Evolutionary conservation across 2,113 vertebrate species (phyloP).

Genomic region (cattle (Bos taurus)): DNA sequence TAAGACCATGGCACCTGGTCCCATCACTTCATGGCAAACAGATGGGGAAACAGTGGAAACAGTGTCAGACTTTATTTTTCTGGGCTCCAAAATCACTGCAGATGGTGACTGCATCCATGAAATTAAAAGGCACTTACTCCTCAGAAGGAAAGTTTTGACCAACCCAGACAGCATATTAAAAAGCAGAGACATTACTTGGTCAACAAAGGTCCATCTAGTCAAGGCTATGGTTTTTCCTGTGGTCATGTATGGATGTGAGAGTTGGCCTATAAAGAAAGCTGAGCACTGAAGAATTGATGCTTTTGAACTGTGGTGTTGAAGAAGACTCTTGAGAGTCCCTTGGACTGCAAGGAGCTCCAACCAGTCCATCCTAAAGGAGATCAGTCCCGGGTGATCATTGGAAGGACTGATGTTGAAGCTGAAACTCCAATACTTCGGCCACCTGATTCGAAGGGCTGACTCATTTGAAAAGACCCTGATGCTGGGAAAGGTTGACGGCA

Average conservation of each 20-base stretch:
- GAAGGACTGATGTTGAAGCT: not conserved
- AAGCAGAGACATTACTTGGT: not conserved
- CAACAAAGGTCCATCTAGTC: not conserved
- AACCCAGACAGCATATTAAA: not conserved
- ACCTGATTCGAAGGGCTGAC: not conserved
- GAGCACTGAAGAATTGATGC: not conserved
- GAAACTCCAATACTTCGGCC: not conserved
- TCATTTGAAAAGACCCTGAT: not conserved
- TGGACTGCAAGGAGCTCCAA: not conserved
- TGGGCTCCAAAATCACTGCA: not conserved
- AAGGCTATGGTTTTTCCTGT: not conserved
- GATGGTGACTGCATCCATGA: not conserved
- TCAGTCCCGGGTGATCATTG: not conserved
- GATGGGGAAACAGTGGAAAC: too few species aligned
- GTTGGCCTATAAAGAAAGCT: not conserved
- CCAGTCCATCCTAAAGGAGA: not conserved
- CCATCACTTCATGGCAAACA: too few species aligned
- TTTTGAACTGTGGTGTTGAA: not conserved
- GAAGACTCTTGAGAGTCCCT: not conserved
- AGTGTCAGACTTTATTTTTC: too few species aligned
- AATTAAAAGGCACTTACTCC: not conserved
- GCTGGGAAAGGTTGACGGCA: not conserved
- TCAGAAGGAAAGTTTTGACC: not conserved
- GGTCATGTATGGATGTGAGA: not conserved
- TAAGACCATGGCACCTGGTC: too few species aligned